phyloP scores from a whole-genome alignment of 2,797 vertebrate genomes.

The Parambassis ranga region DNA sequence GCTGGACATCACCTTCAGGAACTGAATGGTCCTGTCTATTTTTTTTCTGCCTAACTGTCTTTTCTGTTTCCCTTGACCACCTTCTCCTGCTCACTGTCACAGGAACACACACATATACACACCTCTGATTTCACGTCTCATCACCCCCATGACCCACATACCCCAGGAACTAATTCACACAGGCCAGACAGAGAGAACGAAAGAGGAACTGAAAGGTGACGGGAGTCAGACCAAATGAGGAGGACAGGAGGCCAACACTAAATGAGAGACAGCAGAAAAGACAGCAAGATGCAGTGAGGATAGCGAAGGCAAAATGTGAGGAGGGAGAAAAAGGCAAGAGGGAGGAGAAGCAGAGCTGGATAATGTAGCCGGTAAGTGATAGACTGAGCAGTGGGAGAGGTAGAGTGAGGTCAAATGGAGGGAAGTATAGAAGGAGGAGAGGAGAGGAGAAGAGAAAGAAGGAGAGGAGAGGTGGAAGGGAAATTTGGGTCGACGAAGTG shows the following conservation, averaged over 20 bases:
- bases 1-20: neutral
- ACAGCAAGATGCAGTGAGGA: slow-evolving; percentile 3
- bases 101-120: slow-evolving; percentile 40
- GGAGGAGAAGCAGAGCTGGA: slow-evolving; percentile 36
- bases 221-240: slow-evolving; percentile 20
- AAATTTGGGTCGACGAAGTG: slow-evolving; percentile 66
- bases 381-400: slow-evolving; percentile 50
- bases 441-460: neutral
- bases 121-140: slow-evolving; percentile 64
- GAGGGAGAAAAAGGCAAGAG: slow-evolving; percentile 10
- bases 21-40: neutral
- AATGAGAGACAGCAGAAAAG: slow-evolving; percentile 34
- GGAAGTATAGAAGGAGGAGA: slow-evolving; percentile 33
- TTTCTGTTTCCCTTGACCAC: neutral
- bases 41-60: neutral
- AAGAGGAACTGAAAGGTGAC: slow-evolving; percentile 22
- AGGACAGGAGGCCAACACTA: slow-evolving; percentile 16
- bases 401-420: slow-evolving; percentile 60
- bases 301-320: slow-evolving; percentile 30
- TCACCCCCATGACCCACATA: slow-evolving; percentile 62
- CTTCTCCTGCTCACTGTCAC: slow-evolving; percentile 10
- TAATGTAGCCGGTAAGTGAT: slow-evolving; percentile 63
- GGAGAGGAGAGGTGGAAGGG: slow-evolving; percentile 20
- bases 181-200: slow-evolving; percentile 12
- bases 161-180: slow-evolving; percentile 42